Percentiles rank a stretch among this genome's conserved stretches.
These are phyloP conservation scores for Oryctolagus cuniculus DNA, from an alignment of 2,113 vertebrate species.

Conservation along the genomic window mOryCun1.1 NC_091440.1:105628501-105629000, in stretches of 20 bases:
- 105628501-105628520: neutral
- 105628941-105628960: neutral
- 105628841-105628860: neutral
- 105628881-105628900: neutral
- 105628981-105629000: neutral
- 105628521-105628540: neutral
- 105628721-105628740: fast-evolving
- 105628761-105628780: neutral
- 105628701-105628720: neutral
- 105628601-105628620: neutral
- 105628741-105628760: no score
- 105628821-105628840: neutral
- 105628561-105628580: neutral
- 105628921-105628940: neutral
- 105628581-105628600: neutral
- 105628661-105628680: neutral
- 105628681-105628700: neutral
- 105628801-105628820: neutral
- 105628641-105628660: neutral
- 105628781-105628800: neutral
- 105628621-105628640: neutral
- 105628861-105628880: neutral
- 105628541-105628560: neutral
- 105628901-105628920: neutral
- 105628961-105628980: neutral